These are phyloP conservation scores for Ivindomyrus marchei DNA, from an alignment of 2,113 vertebrate species.

Conservation along the genomic window DNA sequence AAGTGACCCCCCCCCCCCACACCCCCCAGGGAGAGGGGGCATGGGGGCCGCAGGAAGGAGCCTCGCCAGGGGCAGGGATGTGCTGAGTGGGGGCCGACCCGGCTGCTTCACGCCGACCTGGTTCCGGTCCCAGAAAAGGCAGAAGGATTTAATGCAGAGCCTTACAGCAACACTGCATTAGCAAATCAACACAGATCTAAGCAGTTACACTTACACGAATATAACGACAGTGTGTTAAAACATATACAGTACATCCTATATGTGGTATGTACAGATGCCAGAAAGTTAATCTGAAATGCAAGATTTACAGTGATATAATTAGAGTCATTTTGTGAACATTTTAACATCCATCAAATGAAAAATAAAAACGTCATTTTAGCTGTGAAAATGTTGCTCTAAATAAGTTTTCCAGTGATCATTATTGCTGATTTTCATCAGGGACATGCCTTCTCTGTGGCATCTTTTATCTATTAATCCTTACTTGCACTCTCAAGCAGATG, in stretches of 20 bases:
- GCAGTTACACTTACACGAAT: neutral
- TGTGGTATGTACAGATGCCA: neutral
- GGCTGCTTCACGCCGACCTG: neutral
- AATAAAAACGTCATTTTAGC: neutral
- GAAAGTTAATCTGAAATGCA: neutral
- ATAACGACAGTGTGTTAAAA: neutral
- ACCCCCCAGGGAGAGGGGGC: neutral
- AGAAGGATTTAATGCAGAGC: neutral
- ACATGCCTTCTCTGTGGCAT: neutral
- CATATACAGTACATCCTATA: neutral
- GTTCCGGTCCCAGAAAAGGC: neutral
- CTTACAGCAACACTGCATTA: neutral
- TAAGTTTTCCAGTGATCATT: neutral
- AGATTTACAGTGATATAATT: neutral
- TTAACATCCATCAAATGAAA: neutral
- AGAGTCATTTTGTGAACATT: neutral
- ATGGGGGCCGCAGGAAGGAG: neutral
- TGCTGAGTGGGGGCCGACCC: neutral
- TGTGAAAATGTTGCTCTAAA: neutral
- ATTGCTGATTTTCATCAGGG: neutral
- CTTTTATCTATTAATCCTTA: neutral
- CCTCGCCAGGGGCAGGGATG: neutral
- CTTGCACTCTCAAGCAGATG: constrained; percentile 18
- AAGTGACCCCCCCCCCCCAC: neutral
- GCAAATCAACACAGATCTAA: neutral